Percentiles rank a stretch among this genome's conserved stretches.
These are phyloP conservation scores for Cataglyphis rosenhaueri DNA, from an alignment of 2,888 invertebrate species.

Conservation along the genomic window DNA sequence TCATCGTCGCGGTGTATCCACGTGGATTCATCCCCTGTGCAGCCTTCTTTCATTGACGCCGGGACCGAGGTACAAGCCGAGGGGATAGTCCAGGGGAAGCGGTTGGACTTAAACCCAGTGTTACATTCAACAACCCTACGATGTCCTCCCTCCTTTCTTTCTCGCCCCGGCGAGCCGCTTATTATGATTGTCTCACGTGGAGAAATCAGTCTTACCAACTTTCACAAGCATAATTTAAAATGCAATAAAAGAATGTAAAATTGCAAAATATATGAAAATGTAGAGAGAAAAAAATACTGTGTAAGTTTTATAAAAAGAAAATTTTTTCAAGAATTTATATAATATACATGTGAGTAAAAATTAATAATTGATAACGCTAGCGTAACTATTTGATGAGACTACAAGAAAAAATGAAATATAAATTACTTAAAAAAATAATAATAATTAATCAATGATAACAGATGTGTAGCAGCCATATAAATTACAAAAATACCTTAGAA, in stretches of 20 bases:
- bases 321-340: neutral
- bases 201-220: slow-evolving; percentile 48
- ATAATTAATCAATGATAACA: neutral
- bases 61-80: slow-evolving; percentile 15
- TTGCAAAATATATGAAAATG: neutral
- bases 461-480: neutral
- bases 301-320: neutral
- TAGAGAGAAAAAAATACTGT: neutral
- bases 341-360: neutral
- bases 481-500: neutral
- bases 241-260: neutral
- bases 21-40: slow-evolving; percentile 63
- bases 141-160: slow-evolving; percentile 21
- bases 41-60: slow-evolving; percentile 70
- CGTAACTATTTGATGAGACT: neutral
- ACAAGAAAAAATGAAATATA: neutral
- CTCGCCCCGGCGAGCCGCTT: slow-evolving; percentile 69
- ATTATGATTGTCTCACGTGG: slow-evolving; percentile 75
- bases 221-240: slow-evolving; percentile 11
- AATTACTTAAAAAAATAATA: neutral
- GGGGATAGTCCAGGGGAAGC: slow-evolving; percentile 42
- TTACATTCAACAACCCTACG: slow-evolving; percentile 63
- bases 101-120: slow-evolving; percentile 72
- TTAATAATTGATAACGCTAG: neutral
- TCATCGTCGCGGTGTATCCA: slow-evolving; percentile 66